Percentiles rank a stretch among this genome's conserved stretches.
Evolutionary conservation across 2,113 vertebrate species (phyloP).

Genomic region (Syngnathoides biaculeatus): DNA sequence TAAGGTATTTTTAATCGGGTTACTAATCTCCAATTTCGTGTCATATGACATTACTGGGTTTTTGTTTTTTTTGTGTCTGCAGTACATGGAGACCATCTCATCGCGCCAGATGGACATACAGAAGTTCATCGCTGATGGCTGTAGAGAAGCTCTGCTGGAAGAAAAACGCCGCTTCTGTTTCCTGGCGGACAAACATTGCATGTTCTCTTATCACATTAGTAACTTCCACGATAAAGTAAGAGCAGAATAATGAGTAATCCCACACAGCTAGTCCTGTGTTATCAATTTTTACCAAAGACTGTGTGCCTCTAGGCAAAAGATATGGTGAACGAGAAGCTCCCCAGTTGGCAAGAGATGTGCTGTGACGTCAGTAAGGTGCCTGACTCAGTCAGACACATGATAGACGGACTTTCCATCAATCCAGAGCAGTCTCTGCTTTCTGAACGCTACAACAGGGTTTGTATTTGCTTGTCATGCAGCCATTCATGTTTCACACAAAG

Average conservation of each 20-base stretch:
- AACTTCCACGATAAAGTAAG: slow-evolving; percentile 85
- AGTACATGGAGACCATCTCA: slow-evolving; percentile 86
- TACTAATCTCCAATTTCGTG: not conserved
- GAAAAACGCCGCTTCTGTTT: slow-evolving; percentile 97
- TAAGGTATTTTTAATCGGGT: not conserved
- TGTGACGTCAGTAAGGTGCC: slow-evolving; percentile 86
- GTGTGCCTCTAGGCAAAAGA: slow-evolving; percentile 79
- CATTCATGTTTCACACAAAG: not conserved
- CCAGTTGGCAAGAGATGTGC: slow-evolving; percentile 89
- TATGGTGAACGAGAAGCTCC: slow-evolving; percentile 79
- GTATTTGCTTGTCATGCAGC: not conserved
- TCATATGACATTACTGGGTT: not conserved
- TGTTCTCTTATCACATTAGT: slow-evolving; percentile 81
- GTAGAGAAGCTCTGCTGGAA: slow-evolving; percentile 89
- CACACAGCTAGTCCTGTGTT: not conserved
- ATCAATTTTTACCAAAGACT: not conserved
- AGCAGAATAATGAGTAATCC: not conserved
- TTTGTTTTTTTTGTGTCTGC: slow-evolving; percentile 20
- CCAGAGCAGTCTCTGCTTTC: slow-evolving; percentile 79
- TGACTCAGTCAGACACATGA: slow-evolving; percentile 83
- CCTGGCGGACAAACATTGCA: slow-evolving; percentile 94
- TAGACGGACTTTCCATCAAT: slow-evolving; percentile 79
- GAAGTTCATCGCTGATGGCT: slow-evolving; percentile 91
- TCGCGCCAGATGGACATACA: slow-evolving; percentile 91
- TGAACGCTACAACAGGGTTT: slow-evolving; percentile 77